phyloP scores from a whole-genome alignment of 2,888 invertebrate species.

The Dorcus hopei region DNA sequence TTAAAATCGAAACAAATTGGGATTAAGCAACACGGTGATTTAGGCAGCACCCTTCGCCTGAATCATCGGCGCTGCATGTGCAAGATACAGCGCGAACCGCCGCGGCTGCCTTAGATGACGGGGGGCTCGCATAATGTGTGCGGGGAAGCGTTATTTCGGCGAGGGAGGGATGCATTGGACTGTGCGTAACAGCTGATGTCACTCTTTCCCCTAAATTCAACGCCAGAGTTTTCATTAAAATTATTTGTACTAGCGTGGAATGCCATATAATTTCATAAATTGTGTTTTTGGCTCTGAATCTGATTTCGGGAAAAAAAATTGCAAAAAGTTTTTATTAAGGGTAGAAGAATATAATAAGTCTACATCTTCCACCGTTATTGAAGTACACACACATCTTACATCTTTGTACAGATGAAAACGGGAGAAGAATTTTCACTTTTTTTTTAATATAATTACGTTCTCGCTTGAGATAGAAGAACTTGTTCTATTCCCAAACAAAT shows the following conservation, averaged over 20 bases:
- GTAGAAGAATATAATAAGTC: too few relatives aligned
- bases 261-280: slow-evolving; percentile 49
- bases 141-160: slow-evolving; percentile 41
- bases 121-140: slow-evolving; percentile 39
- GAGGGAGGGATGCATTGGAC: slow-evolving; percentile 50
- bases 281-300: slow-evolving; percentile 43
- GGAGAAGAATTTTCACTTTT: too few relatives aligned
- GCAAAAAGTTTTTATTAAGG: not conserved
- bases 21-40: slow-evolving; percentile 49
- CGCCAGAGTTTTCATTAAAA: slow-evolving; percentile 50
- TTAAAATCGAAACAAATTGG: slow-evolving; percentile 50
- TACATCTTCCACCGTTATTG: not conserved
- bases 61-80: slow-evolving; percentile 7
- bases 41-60: slow-evolving; percentile 42
- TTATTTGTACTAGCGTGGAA: slow-evolving; percentile 45
- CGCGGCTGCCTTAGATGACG: slow-evolving; percentile 5
- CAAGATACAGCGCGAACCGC: slow-evolving; percentile 9
- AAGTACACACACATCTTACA: slow-evolving; percentile 2
- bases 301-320: slow-evolving; percentile 2
- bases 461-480: too few relatives aligned
- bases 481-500: too few relatives aligned
- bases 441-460: too few relatives aligned
- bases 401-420: not conserved
- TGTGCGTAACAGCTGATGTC: slow-evolving; percentile 54
- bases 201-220: slow-evolving; percentile 45